phyloP scores from a whole-genome alignment of 2,113 vertebrate species.

The Gnathochromis pfefferi region DNA sequence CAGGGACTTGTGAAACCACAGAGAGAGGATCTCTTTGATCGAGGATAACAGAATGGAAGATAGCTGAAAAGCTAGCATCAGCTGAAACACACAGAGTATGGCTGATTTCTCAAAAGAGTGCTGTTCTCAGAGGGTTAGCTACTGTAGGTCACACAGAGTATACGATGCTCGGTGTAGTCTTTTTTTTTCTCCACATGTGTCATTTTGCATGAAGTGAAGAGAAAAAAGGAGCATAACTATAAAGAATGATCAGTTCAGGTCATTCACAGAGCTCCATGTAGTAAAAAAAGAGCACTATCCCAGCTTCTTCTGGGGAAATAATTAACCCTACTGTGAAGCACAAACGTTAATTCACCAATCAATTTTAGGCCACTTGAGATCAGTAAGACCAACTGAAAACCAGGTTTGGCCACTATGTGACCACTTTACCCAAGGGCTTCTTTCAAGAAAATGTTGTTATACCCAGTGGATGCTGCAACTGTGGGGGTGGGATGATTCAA shows the following conservation, averaged over 20 bases:
- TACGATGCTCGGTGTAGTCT: neutral
- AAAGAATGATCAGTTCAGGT: neutral
- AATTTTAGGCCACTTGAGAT: neutral
- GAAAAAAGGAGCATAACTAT: neutral
- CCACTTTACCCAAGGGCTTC: neutral
- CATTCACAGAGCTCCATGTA: neutral
- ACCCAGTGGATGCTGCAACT: neutral
- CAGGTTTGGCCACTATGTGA: neutral
- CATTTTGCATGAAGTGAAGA: neutral
- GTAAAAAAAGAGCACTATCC: neutral
- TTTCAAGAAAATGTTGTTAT: neutral
- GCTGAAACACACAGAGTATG: constrained; percentile 12
- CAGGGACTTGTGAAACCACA: neutral
- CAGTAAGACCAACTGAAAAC: neutral
- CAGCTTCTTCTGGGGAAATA: neutral
- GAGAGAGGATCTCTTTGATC: constrained; percentile 21
- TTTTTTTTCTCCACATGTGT: neutral
- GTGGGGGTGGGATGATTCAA: neutral
- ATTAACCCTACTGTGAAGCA: neutral
- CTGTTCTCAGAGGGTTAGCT: constrained; percentile 1
- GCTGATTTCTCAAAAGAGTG: constrained; percentile 18
- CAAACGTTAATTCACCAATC: neutral
- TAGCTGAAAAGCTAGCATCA: constrained; percentile 33
- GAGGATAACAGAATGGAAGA: neutral
- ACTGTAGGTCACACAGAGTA: neutral